phyloP scores from a whole-genome alignment of 2,888 invertebrate genomes.

The Rutpela maculata region DNA sequence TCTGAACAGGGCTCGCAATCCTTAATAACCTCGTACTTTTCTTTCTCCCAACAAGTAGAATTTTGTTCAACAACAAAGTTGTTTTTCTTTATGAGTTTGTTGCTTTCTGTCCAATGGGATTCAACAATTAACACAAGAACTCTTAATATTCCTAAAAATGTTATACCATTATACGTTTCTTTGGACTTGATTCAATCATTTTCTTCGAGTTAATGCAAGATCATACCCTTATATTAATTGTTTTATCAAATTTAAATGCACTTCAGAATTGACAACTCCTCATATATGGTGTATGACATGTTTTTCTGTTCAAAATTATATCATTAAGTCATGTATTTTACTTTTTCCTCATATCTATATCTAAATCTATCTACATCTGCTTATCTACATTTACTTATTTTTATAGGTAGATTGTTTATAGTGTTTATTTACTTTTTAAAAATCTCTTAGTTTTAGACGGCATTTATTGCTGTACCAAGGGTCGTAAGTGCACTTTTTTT shows the following conservation, averaged over 20 bases:
- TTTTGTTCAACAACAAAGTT: constrained; percentile 85
- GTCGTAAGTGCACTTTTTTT: no score
- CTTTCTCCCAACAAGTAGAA: constrained; percentile 85
- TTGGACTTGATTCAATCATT: constrained; percentile 91
- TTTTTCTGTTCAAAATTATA: no score
- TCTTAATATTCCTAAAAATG: constrained; percentile 85
- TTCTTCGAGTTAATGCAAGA: constrained; percentile 46
- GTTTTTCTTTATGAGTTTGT: constrained; percentile 74
- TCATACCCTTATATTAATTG: background rate
- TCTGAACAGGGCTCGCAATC: constrained; percentile 92
- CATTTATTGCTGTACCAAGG: no score
- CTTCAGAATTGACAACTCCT: background rate
- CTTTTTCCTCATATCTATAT: no score
- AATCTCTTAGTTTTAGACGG: no score
- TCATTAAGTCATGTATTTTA: no score
- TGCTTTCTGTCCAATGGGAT: constrained; percentile 82
- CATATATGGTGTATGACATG: no score
- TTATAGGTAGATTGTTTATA: no score
- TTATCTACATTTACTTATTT: no score
- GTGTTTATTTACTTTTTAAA: no score
- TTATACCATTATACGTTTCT: constrained; percentile 89
- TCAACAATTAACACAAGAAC: constrained; percentile 88
- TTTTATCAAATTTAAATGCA: background rate
- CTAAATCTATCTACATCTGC: no score
- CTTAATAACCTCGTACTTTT: constrained; percentile 82